phyloP scores from a whole-genome alignment of 2,113 vertebrate genomes.

The Proteles cristata region DNA sequence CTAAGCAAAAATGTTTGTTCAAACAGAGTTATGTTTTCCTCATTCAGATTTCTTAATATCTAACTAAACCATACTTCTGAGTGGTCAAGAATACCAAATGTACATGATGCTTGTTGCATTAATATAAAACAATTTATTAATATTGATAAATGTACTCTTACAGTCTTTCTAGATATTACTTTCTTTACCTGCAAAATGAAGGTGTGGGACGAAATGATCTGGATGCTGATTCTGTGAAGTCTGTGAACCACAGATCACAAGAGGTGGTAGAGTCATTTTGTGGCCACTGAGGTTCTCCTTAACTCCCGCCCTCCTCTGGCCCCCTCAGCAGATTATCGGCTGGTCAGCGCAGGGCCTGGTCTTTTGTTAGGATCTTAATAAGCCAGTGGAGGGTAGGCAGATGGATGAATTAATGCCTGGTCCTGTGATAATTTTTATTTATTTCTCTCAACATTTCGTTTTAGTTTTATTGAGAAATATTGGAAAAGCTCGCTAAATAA shows the following conservation, averaged over 20 bases:
- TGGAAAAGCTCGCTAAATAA: conserved; percentile 16
- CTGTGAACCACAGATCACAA: not conserved
- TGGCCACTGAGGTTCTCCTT: not conserved
- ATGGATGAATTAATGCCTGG: not conserved
- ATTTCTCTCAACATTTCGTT: not conserved
- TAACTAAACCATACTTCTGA: not conserved
- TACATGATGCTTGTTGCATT: not conserved
- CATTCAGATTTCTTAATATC: not conserved
- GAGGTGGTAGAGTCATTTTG: not conserved
- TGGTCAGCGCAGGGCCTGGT: not conserved
- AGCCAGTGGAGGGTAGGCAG: not conserved
- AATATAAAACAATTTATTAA: not conserved
- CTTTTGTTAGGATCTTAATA: not conserved
- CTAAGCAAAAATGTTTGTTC: not conserved
- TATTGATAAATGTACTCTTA: not conserved
- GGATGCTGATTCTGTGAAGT: not conserved
- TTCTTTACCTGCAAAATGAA: not conserved
- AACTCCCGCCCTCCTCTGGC: not conserved
- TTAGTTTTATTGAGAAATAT: not conserved
- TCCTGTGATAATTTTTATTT: not conserved
- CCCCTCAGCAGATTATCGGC: not conserved
- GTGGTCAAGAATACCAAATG: not conserved
- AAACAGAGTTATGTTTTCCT: not conserved
- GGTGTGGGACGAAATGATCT: not conserved
- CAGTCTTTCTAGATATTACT: not conserved